These are phyloP conservation scores for Pao palembangensis DNA, from an alignment of 2,113 vertebrate species.

Conservation along the genomic window DNA sequence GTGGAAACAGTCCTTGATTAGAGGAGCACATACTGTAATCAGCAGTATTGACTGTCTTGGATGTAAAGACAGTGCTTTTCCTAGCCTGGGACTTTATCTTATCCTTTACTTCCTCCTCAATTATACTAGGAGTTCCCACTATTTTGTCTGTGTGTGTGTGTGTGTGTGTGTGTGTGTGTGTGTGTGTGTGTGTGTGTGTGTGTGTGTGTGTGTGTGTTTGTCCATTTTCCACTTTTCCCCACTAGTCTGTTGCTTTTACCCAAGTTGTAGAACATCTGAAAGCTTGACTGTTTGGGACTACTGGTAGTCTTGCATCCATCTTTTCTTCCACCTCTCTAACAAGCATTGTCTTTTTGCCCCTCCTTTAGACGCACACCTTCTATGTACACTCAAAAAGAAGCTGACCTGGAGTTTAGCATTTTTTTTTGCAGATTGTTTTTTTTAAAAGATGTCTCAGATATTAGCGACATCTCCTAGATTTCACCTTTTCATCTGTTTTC, in stretches of 20 bases:
- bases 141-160: not conserved
- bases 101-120: not conserved
- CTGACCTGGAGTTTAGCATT: too few species aligned
- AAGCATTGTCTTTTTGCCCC: too few species aligned
- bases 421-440: too few species aligned
- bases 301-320: too few species aligned
- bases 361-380: not conserved
- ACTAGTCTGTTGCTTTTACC: too few species aligned
- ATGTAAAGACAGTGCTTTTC: constrained; percentile 28
- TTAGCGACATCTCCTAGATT: too few species aligned
- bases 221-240: not conserved
- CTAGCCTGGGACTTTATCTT: constrained; percentile 12
- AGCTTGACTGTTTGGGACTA: too few species aligned
- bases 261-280: too few species aligned
- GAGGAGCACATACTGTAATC: constrained; percentile 33
- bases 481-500: too few species aligned
- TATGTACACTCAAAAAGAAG: not conserved
- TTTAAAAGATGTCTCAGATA: too few species aligned
- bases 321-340: too few species aligned
- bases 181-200: not conserved
- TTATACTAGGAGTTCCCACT: not conserved
- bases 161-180: not conserved
- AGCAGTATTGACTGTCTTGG: constrained; percentile 17
- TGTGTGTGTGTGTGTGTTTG: not conserved
- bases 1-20: constrained; percentile 31